Conservation (phyloP, 2,797 vertebrate species). For the Clarias pachynema region DNA sequence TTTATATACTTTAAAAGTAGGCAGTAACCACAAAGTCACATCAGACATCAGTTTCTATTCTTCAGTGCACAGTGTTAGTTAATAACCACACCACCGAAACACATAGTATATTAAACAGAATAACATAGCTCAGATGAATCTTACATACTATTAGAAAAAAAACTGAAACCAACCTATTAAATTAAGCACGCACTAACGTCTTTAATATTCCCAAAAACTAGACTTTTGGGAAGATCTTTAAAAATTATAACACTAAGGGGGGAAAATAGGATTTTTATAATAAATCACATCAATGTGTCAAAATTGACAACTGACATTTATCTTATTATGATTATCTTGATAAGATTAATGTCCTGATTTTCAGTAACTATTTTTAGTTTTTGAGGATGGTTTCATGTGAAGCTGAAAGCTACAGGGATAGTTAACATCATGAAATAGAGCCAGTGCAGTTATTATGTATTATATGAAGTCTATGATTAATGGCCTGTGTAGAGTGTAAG, state of each 20-base stretch:
- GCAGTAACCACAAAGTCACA: background rate
- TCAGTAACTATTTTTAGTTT: background rate
- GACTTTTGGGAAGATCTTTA: background rate
- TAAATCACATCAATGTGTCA: background rate
- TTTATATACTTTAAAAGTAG: background rate
- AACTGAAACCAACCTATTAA: background rate
- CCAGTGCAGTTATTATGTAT: slow-evolving; percentile 86
- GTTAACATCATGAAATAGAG: slow-evolving; percentile 78
- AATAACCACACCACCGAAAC: background rate
- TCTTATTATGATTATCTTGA: background rate
- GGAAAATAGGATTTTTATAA: background rate
- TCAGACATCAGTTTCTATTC: background rate
- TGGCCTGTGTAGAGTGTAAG: slow-evolving; percentile 81
- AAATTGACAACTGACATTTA: background rate
- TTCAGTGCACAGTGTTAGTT: background rate
- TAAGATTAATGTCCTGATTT: background rate
- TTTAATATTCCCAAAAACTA: background rate
- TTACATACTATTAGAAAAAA: background rate
- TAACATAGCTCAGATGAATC: background rate
- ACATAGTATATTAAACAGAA: background rate
- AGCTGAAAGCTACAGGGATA: background rate
- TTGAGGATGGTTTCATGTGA: background rate
- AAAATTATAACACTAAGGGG: background rate
- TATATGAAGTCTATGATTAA: slow-evolving; percentile 80
- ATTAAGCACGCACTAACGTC: background rate